These are phyloP conservation scores for Alexandromys fortis DNA, from an alignment of 2,113 vertebrate genomes.

Conservation along the genomic window DNA sequence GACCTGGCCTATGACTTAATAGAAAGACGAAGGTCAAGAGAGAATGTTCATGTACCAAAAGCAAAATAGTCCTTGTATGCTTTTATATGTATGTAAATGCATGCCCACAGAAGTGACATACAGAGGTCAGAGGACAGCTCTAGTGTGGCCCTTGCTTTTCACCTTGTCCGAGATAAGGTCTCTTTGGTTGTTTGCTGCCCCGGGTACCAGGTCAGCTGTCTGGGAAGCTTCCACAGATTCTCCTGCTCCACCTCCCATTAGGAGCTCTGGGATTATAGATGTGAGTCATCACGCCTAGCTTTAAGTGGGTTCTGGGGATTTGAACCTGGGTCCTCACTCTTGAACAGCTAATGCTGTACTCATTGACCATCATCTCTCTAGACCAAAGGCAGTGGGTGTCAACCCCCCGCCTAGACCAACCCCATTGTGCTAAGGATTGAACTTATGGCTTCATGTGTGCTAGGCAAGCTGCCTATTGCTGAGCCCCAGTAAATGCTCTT, in stretches of 20 bases:
- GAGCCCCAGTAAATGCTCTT: not conserved
- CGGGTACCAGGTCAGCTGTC: not conserved
- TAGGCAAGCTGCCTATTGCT: not conserved
- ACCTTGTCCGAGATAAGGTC: not conserved
- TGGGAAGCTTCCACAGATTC: not conserved
- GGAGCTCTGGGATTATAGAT: too few species aligned
- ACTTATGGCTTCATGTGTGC: not conserved
- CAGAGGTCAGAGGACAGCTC: too few species aligned
- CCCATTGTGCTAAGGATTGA: not conserved
- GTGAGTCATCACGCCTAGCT: not conserved
- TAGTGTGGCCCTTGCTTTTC: not conserved
- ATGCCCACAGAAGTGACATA: not conserved
- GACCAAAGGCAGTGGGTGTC: not conserved
- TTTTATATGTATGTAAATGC: not conserved
- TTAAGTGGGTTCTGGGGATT: not conserved
- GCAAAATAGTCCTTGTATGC: not conserved
- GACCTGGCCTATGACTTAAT: not conserved
- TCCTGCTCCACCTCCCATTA: not conserved
- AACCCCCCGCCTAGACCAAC: too few species aligned
- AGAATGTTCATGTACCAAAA: not conserved
- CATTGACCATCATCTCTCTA: not conserved
- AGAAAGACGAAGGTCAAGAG: not conserved
- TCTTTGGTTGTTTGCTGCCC: too few species aligned
- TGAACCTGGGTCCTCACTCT: not conserved
- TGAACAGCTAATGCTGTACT: not conserved